These are phyloP conservation scores for Leuctra nigra DNA, from an alignment of 2,888 invertebrate species.

Conservation along the genomic window DNA sequence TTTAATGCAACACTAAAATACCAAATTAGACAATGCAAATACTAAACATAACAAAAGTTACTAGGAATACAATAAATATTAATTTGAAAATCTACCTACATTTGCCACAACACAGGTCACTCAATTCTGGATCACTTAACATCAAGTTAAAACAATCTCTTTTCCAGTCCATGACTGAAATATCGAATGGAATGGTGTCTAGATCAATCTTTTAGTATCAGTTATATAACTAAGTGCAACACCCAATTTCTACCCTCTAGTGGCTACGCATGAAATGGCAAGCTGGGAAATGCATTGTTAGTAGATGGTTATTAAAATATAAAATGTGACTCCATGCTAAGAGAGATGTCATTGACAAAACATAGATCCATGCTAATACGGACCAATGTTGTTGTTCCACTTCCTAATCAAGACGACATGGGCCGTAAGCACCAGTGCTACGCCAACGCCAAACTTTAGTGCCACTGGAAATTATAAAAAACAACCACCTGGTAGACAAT, in stretches of 20 bases:
- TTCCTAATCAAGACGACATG: slow-evolving; percentile 78
- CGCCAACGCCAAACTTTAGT: slow-evolving; percentile 79
- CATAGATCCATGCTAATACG: slow-evolving; percentile 41
- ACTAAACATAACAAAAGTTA: neutral
- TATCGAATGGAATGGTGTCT: too few species aligned
- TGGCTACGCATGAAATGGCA: too few species aligned
- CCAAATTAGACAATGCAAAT: neutral
- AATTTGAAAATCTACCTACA: too few species aligned
- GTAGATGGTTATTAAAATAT: slow-evolving; percentile 15
- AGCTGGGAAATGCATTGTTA: slow-evolving; percentile 27
- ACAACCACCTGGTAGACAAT: slow-evolving; percentile 14
- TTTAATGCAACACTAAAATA: neutral
- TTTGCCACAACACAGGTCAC: too few species aligned
- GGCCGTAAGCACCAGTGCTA: slow-evolving; percentile 76
- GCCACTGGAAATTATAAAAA: slow-evolving; percentile 61
- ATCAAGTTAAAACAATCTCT: too few species aligned
- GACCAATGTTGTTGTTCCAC: slow-evolving; percentile 57
- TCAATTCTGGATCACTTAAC: too few species aligned
- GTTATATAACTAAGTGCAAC: too few species aligned
- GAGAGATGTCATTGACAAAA: slow-evolving; percentile 9
- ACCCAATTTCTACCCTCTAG: too few species aligned
- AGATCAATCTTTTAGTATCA: too few species aligned
- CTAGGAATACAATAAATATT: too few species aligned
- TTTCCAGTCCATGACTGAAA: too few species aligned
- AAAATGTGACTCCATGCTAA: slow-evolving; percentile 21